These are phyloP conservation scores for Ptychobarbus kaznakovi DNA, from an alignment of 2,797 vertebrate species.

Conservation along the genomic window DNA sequence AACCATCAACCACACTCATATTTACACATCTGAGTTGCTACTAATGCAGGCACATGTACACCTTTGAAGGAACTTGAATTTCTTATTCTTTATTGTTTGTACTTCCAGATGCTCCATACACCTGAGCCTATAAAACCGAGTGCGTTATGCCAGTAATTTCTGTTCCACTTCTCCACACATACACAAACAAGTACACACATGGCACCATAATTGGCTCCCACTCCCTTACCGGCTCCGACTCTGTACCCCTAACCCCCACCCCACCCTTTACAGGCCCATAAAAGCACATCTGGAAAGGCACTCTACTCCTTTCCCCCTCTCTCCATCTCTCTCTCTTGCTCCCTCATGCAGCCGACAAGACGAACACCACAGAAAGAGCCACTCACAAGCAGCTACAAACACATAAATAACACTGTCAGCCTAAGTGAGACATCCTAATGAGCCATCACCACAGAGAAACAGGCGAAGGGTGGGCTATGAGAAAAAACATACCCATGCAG, in stretches of 20 bases:
- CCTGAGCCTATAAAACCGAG: conserved; percentile 77
- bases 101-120: conserved; percentile 70
- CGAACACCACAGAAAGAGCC: conserved; percentile 69
- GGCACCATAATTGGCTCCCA: conserved; percentile 56
- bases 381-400: conserved; percentile 76
- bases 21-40: not conserved
- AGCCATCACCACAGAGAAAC: conserved; percentile 48
- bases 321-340: conserved; percentile 44
- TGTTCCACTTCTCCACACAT: conserved; percentile 48
- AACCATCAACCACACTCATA: not conserved
- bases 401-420: conserved; percentile 75
- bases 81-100: conserved; percentile 41
- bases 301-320: conserved; percentile 64
- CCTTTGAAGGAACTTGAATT: conserved; percentile 15
- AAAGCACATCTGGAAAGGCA: conserved; percentile 83
- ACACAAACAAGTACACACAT: conserved; percentile 49
- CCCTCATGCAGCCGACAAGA: conserved; percentile 56
- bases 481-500: conserved; percentile 36
- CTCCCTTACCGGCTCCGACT: conserved; percentile 64
- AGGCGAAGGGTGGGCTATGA: conserved; percentile 42
- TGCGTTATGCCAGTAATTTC: conserved; percentile 75
- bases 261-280: conserved; percentile 73
- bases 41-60: conserved; percentile 14
- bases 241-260: conserved; percentile 68
- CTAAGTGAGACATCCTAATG: conserved; percentile 77